These are phyloP conservation scores for Champsocephalus gunnari DNA, from an alignment of 2,797 vertebrate species.

Conservation along the genomic window DNA sequence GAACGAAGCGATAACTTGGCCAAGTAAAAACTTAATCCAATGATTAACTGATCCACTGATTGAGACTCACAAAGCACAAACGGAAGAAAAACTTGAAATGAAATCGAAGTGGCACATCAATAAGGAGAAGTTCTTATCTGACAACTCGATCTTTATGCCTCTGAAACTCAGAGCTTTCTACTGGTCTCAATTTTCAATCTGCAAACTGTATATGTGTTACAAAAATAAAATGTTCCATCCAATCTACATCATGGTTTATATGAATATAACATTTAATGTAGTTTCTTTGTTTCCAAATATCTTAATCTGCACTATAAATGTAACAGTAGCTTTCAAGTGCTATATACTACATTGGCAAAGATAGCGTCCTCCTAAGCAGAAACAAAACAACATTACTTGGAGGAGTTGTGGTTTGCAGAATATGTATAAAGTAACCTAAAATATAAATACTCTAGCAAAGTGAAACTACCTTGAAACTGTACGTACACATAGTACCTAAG, in stretches of 20 bases:
- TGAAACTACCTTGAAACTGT: background rate
- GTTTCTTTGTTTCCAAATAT: too few species aligned
- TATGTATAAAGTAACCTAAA: background rate
- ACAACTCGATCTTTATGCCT: constrained; percentile 6
- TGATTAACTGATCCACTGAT: constrained; percentile 26
- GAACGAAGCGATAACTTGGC: constrained; percentile 1
- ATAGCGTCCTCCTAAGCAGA: too few species aligned
- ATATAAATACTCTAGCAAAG: background rate
- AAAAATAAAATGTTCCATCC: too few species aligned
- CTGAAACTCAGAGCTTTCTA: background rate
- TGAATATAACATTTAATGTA: too few species aligned
- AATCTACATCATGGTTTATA: too few species aligned
- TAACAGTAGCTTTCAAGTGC: too few species aligned
- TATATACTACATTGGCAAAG: too few species aligned
- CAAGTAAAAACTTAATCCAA: constrained; percentile 27
- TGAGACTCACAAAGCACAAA: constrained; percentile 21
- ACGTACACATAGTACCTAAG: too few species aligned
- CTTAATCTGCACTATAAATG: too few species aligned
- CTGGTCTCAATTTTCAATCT: too few species aligned
- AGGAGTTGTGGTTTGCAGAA: background rate
- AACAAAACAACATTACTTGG: too few species aligned
- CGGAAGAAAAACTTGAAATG: constrained; percentile 48
- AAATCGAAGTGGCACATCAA: constrained; percentile 19
- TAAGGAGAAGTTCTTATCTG: constrained; percentile 41
- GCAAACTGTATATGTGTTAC: too few species aligned